Evolutionary conservation across 2,888 invertebrate species (phyloP), one percentile per base, ranked within the genome.

Genomic region (Bombylius major): DNA sequence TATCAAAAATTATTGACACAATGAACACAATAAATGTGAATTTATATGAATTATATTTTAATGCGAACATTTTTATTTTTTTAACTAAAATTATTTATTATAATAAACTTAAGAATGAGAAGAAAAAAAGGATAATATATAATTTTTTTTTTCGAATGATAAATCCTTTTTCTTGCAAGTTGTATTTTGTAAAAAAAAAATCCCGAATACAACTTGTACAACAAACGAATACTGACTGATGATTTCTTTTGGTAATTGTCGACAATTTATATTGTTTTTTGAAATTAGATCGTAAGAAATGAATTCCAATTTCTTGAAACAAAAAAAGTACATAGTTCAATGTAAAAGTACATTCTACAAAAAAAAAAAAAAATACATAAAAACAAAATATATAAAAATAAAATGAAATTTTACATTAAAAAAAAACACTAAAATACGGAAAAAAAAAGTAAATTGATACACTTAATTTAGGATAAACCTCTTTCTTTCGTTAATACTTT

Each of bases 241-340:
- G 11, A 36, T 44, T 47, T 47, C 36, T 51, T 7, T 33, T 31
- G 34, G 45, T 47, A 47, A 47, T 55, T 47, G 39, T 44, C 14
- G 46, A 55, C 56, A 59, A 56, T 59, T 59, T 59, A 56, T 58
- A 58, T 50, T 42, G 51, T 42, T 42, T 42, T 51, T 45, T 46
- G 50, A 56, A 56, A 53, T 50, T 56, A 53, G 56, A 56, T 53
- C 56, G 50, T 39, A 56, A 53, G 34, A 32, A 53, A 4, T 8
- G 36, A 42, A 42, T 11, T 42, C 11, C 12, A 42, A 42, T 42
- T 42, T 1, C 11, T 42, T 42, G 5, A 42, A 42, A 5, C 11
- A 11, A 11, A 42, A 42, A 42, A 11, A 42, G 36, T 36, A 53
- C 36, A 14, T 13, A 53, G 32, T 32, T n/a, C 44, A 14, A 44